Evolutionary conservation across 2,888 invertebrate genomes (phyloP), one percentile per base, ranked within the genome.

Genomic region (Ischnus inquisitorius): DNA sequence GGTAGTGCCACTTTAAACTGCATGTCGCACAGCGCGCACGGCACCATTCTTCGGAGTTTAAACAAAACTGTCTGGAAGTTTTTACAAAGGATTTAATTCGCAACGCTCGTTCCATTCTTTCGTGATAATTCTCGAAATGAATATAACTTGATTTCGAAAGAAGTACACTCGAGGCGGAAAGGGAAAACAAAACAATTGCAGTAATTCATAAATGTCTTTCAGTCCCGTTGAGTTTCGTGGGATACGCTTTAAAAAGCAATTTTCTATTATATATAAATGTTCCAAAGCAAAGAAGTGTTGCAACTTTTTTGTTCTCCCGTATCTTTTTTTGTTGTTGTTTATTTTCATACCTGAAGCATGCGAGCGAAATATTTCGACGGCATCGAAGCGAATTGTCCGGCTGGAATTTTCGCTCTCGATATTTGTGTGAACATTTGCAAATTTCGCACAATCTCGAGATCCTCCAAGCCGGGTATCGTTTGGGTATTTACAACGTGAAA

Each of bases 391-490:
- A 94, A 93, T 86, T 94, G 94, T 43, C 93, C 92, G 1, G 94
- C 90, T 6, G 95, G 94, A 51, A 96, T 94, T 90, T 96, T 96
- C 0, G 96, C 95, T 51, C 96, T 94, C 3, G 91, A 92, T 22
- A 98, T 96, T 92, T 98, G 98, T 0, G 97, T 96, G 91, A 98
- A 97, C 97, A 97, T 97, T 94, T 97, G 97, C 57, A 97, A 93
- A 92, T 96, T 96, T 87, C 95, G 95, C 0, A 96, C 96, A 10
- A 96, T 95, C 89, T 96, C 96, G 85, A 96, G 94, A 83, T 96
- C 96, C 62, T 95, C 95, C 83, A 96, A 94, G 0, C 97, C 97
- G 1, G 97, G 97, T 78, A 97, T 95, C 41, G 94, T 94, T 92
- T 97, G 97, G 0, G 97, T 97, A 90, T 97, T 97, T 62, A 97